Evolutionary conservation across 1,140 invertebrate species (phyloP), one percentile per base, ranked within the genome.

Genomic region (Cotesia glomerata): DNA sequence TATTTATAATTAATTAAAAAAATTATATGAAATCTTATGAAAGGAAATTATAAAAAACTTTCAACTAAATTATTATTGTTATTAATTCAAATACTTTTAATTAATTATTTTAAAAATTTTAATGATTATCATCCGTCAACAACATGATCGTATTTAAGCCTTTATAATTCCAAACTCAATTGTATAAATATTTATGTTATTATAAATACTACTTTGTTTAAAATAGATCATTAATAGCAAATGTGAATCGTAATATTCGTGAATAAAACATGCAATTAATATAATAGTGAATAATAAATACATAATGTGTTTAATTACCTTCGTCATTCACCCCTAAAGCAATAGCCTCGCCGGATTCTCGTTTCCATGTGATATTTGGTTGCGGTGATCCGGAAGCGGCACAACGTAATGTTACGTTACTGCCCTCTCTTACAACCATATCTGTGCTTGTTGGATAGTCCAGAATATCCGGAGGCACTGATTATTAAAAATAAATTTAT

Each of bases 381-480:
- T 90, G 88, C 5, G 95, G 95, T 18, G 93, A 93, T 18, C 95
- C 95, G 67, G 90, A 91, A 0, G 93, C 93, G 2, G 92, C 91
- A 79, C 95, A 97, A 72, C 90, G 89, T 62, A 97, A 86, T 32
- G 93, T 93, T 9, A 96, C 94, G 80, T 97, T 95, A 56, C 91
- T 91, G 3, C 94, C 94, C 83, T 97, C 95, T 45, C 93, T 86
- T 2, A 95, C 93, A 49, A 96, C 92, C 88, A 96, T 93, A 84
- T 97, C 95, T 13, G 94, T 92, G 81, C 94, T 95, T 62, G 94
- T 95, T 34, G 92, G 91, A 79, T 93, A 92, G 88, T 96, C 94
- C 80, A 95, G 86, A 77, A 95, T 95, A 84, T 95, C 93, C 14
- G 95, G 95, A 11, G 95, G 95, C 68, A 97, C 95, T 96, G 88